phyloP scores from a whole-genome alignment of 2,888 invertebrate genomes.

The Branchipolynoe longqiensis region DNA sequence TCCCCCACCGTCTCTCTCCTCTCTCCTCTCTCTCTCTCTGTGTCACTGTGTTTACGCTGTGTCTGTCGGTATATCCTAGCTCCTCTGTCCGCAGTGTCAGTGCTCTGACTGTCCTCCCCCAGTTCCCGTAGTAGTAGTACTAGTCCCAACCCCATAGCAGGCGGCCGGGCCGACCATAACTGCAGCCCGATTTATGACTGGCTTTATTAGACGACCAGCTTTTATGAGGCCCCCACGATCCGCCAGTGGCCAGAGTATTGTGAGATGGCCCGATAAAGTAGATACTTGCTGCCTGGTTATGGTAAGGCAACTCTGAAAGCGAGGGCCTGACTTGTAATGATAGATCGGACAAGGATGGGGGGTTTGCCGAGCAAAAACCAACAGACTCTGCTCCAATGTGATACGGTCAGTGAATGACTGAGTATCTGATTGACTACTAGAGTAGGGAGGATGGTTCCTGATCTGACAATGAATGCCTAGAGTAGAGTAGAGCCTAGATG shows the following conservation, averaged over 20 bases:
- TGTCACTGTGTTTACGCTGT: background rate
- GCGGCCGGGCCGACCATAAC: conserved; percentile 36
- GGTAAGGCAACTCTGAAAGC: background rate
- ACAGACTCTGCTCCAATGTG: background rate
- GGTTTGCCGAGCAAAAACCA: background rate
- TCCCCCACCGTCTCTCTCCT: too few relatives aligned
- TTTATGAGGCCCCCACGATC: conserved; percentile 47
- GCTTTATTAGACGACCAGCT: conserved; percentile 44
- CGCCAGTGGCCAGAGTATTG: conserved; percentile 32
- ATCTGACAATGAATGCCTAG: background rate
- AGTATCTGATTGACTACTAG: background rate
- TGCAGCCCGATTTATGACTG: conserved; percentile 46
- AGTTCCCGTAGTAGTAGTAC: conserved; percentile 12
- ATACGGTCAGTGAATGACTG: conserved; percentile 13
- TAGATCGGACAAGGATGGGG: background rate
- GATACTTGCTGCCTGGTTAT: conserved; percentile 18
- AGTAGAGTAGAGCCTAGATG: background rate
- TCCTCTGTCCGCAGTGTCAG: background rate
- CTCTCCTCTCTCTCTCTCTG: background rate
- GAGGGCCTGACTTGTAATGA: too few relatives aligned
- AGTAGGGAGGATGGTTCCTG: background rate
- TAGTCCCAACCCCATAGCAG: conserved; percentile 40
- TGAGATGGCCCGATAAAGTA: conserved; percentile 52
- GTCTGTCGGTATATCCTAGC: background rate
- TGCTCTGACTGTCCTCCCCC: background rate